Base-by-base conservation (phyloP, 2,888 invertebrate genomes). In the Leptopilina myrica region DNA sequence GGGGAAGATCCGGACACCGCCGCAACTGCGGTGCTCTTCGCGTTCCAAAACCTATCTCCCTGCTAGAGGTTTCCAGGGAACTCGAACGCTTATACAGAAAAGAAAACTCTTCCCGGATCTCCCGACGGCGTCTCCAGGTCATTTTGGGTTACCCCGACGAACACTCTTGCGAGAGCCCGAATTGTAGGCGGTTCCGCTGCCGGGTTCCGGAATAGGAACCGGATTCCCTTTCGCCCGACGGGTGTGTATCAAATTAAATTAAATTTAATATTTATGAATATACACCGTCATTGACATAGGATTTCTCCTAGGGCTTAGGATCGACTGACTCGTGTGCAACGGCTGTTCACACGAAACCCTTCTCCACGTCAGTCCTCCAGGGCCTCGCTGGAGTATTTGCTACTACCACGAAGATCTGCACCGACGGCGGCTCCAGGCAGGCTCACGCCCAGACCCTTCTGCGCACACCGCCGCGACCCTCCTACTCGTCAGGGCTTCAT, bases 341-440 rank as follows among this genome's bases (percentile, higher is more conserved):
- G 91, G 92, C 93, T 93, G 93, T 92, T 94, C 93, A 93, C 94
- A 93, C 93, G 93, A 93, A 94, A 94, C 94, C 93, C 93, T 93
- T 93, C 93, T 92, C 93, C 93, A 93, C 93, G 90, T 93, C 93
- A 93, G 93, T 93, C 93, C 92, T 93, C 93, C 92, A 93, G 93
- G 93, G 89, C 94, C 94, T 94, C 93, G 93, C 92, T 93, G 91
- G 92, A 92, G 92, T 93, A 93, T 93, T 94, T 93, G 93, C 93
- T 93, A 93, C 93, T 93, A 93, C 93, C 93, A 94, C 93, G 93
- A 93, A 93, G 93, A 94, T 88, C 86, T 88, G 88, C 88, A 88
- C 83, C 85, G 85, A 84, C 81, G 85, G 85, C 85, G 86, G 85
- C 86, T 86, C 84, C 92, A 92, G 86, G 92, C 92, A 87, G 92